Conservation (phyloP, 2,113 vertebrate genomes). For the Otolemur garnettii region DNA sequence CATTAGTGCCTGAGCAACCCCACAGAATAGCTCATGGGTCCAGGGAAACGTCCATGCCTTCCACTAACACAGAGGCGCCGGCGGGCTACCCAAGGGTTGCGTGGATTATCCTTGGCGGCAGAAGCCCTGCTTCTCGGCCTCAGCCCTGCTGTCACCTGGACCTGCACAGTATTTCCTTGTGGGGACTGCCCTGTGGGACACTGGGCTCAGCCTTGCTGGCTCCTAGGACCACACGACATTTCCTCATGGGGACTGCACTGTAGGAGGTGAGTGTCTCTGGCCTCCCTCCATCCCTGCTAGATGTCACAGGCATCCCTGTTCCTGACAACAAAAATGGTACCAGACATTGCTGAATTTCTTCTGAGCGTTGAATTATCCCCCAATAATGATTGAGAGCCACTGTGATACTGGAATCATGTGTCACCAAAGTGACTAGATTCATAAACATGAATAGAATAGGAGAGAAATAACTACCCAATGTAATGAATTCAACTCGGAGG, state of each 20-base stretch:
- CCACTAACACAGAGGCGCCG: neutral
- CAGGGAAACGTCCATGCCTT: neutral
- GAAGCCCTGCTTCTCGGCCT: neutral
- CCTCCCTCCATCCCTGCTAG: no score
- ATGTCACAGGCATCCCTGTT: neutral
- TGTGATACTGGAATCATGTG: neutral
- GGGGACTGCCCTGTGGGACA: no score
- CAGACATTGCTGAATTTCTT: neutral
- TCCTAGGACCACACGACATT: neutral
- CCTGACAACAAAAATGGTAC: neutral
- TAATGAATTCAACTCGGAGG: neutral
- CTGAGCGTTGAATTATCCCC: neutral
- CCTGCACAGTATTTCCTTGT: neutral
- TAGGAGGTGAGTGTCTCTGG: neutral
- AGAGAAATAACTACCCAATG: neutral
- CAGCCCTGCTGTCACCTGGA: neutral
- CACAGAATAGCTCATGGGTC: fast-evolving
- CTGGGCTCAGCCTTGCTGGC: neutral
- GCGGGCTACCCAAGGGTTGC: neutral
- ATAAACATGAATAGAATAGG: neutral
- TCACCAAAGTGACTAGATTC: neutral
- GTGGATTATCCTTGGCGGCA: fast-evolving
- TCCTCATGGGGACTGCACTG: neutral
- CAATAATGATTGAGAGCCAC: neutral
- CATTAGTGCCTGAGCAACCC: neutral